Evolutionary conservation across 2,113 vertebrate species (phyloP), one percentile per base, ranked within the genome.

Genomic region (Typhlomys cinereus): DNA sequence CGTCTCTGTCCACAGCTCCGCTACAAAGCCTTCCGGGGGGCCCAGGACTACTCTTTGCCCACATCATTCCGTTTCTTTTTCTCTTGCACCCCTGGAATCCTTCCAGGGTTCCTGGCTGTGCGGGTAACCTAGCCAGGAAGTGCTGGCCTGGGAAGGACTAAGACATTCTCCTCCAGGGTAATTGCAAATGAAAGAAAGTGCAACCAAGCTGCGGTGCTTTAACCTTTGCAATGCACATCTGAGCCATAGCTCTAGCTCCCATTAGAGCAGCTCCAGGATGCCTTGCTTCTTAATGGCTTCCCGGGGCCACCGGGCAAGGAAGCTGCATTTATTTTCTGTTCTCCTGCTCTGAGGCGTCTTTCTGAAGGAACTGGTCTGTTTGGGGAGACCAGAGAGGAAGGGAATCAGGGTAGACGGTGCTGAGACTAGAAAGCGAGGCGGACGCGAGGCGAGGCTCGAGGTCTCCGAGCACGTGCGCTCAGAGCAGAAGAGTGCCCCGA

Each of bases 191-290:
- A 94, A 94, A 93, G 78, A 76, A 95, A 88, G 29, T 46, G 13
- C 54, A 93, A 88, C 78, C 75, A 79, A 92, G 79, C 74, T n/a
- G n/a, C 74, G 70, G 44, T 79, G 44, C 61, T 92, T 90, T 90
- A 88, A 92, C 59, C 89, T 91, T 86, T 62, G 70, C 79, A 92
- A 92, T 67, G 94, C 79, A 93, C 94, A 94, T 94, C 83, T 86
- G 86, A 91, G 61, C 87, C 86, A 95, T 61, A 86, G 41, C 87
- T 94, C 91, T 29, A 87, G 41, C 41, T 46, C 2, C 31, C 13
- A 31, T 89, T 83, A 89, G 87, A 95, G 89, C 20, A 80, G 79
- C 41, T 92, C 84, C 39, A 81, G 84, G 48, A 94, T 66, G 64
- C 79, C 17, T 61, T 85, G 39, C 82, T 90, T 82, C 83, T 69